Evolutionary conservation across 2,113 vertebrate species (phyloP), one percentile per base, ranked within the genome.

Genomic region (Micronisus gabar): DNA sequence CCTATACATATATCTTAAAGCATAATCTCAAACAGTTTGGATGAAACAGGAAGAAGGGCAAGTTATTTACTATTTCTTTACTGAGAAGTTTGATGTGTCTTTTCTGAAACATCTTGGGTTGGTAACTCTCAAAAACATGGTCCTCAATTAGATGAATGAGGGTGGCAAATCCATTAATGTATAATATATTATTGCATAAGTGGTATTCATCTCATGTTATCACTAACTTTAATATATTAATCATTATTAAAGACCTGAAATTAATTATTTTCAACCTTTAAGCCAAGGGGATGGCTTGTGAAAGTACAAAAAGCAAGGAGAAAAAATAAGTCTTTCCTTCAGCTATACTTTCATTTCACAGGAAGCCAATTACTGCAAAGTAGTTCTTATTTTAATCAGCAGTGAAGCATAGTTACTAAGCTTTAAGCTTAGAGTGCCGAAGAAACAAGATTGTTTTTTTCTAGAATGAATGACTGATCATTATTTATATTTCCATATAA

Each of bases 401-500:
- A 76, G 13, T 23, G n/a, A 32, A 95, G 67, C 1, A 8, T 13
- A 68, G 43, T 67, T 48, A 45, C 55, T 78, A 63, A 88, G 9
- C 15, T 85, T 85, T 84, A 91, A 52, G 30, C 27, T 88, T 67
- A 58, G 30, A 53, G 10, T 25, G 38, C 34, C 36, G 56, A 48
- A 74, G 87, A 87, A 86, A 34, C 18, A 43, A 8, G 32, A 53
- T 7, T 5, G 26, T 71, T 23, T 73, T 87, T 81, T 89, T 23
- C 48, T 91, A 34, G 58, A 83, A 30, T 45, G 50, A 95, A 12
- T 81, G 27, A 6, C 22, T 76, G 19, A 18, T 82, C 18, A 36
- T 82, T 92, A 82, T 94, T 97, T 96, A 21, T 79, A 40, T 78
- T 95, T 84, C 21, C 16, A 26, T 81, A 73, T 66, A 58, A 45